Evolutionary conservation across 2,113 vertebrate genomes (phyloP), one percentile per base, ranked within the genome.

Genomic region (Gallinago media): DNA sequence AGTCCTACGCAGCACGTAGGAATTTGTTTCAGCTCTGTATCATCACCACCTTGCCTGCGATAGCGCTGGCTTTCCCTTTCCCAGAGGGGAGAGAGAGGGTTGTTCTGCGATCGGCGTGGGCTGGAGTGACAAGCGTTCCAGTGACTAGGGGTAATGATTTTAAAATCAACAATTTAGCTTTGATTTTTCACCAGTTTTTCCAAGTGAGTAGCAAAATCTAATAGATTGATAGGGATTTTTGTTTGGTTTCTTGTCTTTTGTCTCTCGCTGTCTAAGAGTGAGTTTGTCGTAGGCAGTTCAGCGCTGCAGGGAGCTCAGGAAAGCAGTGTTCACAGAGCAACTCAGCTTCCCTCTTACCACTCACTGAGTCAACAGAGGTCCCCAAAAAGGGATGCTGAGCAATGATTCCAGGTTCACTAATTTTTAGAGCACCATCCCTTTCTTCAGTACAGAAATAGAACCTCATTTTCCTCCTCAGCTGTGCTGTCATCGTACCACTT

Each of bases 201-300:
- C 80, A 6, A 61, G 68, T 6, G 76, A 92, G 73, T 7, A 75
- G 84, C 44, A n/a, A 32, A 70, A 59, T 23, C 15, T 0, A 2
- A 4, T 6, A 4, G 38, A 3, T 25, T 54, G 76, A 5, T 2
- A 2, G 42, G 78, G 85, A 4, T 32, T 63, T 67, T 11, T 19
- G 36, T 32, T 85, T 16, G 79, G 38, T 40, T 62, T 42, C 47
- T 42, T 67, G 55, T n/a, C 56, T 26, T 13, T 54, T 62, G 75
- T 38, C 27, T 59, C n/a, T 73, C 2, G 0, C 63, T 22, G 54
- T 15, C 61, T 16, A 4, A 4, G 1, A 1, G 19, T 0, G 42
- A 40, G 46, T 31, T 70, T 36, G 6, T 47, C 0, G 1, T 2
- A 3, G 89, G 87, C 72, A 34, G 79, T 4, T 47, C 23, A 40